Conservation (phyloP, 2,888 invertebrate genomes). For the Hydroisotoma schaefferi region DNA sequence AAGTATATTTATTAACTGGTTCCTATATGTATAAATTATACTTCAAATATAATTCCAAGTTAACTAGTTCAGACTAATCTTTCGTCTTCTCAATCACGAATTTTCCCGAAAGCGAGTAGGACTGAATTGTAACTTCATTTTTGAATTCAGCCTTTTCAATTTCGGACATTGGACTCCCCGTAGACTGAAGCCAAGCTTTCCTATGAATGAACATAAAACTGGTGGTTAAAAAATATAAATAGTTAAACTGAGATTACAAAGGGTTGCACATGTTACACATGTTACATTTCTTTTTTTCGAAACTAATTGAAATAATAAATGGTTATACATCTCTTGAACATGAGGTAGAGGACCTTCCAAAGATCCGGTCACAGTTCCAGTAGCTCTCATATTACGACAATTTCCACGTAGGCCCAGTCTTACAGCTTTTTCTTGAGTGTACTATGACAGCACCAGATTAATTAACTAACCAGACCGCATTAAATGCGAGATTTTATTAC, state of each 20-base stretch:
- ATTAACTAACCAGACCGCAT: background rate
- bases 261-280: too few species aligned
- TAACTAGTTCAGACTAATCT: too few species aligned
- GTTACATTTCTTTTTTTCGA: background rate
- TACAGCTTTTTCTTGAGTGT: conserved; percentile 63
- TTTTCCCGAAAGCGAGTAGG: background rate
- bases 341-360: conserved; percentile 62
- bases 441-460: conserved; percentile 53
- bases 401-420: conserved; percentile 65
- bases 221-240: background rate
- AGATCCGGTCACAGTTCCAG: conserved; percentile 65
- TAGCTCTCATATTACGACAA: conserved; percentile 65
- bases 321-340: conserved; percentile 59
- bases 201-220: background rate
- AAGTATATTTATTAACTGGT: too few species aligned
- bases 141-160: conserved; percentile 8
- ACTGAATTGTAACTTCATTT: background rate
- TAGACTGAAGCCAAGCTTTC: conserved; percentile 7
- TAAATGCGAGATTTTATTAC: background rate
- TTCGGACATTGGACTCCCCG: conserved; percentile 4
- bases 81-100: conserved; percentile 4
- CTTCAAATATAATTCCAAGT: too few species aligned
- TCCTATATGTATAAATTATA: too few species aligned
- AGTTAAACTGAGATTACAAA: background rate
- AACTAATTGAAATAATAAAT: background rate